Conservation (phyloP, 2,888 invertebrate genomes). For the Clunio marinus region DNA sequence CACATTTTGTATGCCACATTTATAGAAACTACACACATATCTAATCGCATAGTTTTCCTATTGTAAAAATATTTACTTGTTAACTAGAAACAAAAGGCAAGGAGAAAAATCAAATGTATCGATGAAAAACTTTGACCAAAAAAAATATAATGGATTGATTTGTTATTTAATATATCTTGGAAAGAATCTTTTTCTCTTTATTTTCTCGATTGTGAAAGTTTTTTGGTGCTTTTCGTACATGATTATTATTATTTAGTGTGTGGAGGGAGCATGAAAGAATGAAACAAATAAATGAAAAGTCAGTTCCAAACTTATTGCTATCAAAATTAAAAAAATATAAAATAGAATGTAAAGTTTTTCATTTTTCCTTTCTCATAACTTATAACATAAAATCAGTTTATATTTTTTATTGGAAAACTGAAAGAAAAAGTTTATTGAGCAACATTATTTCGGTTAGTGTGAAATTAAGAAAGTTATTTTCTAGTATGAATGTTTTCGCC, state of each 20-base stretch:
- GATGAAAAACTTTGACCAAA: background rate
- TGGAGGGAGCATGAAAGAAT: background rate
- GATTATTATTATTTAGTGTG: background rate
- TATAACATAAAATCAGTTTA: background rate
- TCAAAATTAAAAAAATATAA: slow-evolving; percentile 10
- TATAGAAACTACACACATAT: too few relatives aligned
- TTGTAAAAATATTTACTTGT: background rate
- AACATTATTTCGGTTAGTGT: background rate
- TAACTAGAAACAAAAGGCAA: background rate
- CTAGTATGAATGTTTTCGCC: too few relatives aligned
- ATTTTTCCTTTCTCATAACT: background rate
- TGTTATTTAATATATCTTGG: slow-evolving; percentile 13
- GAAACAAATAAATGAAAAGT: too few relatives aligned
- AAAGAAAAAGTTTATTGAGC: background rate
- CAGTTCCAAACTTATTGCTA: background rate
- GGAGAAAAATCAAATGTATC: background rate
- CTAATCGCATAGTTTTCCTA: too few relatives aligned
- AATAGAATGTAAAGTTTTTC: background rate
- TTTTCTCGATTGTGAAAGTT: background rate
- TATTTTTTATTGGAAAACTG: background rate
- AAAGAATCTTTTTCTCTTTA: background rate
- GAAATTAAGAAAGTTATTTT: slow-evolving; percentile 16
- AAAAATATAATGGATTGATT: slow-evolving; percentile 17
- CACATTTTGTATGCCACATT: too few relatives aligned
- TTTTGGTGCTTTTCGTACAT: too few relatives aligned